Base-by-base conservation (phyloP, 2,113 vertebrate species). In the Thomomys bottae region DNA sequence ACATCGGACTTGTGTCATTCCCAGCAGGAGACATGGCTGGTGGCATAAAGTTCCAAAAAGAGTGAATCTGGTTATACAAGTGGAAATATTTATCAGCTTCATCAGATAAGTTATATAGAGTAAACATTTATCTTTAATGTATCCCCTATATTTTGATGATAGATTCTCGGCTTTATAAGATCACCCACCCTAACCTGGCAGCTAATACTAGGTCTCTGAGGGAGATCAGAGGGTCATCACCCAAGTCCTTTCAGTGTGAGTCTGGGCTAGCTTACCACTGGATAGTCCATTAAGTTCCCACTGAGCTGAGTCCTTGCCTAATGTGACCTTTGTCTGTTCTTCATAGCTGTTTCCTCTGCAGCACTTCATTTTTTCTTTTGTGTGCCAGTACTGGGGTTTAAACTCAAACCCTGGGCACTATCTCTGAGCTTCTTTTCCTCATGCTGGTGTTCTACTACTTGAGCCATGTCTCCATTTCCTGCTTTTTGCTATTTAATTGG, bases 61-160 rank as follows among this genome's bases (percentile, higher is more conserved):
- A 26, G 1, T 68, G 49, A 67, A 40, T 63, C 30, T 64, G n/a
- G 42, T 83, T 63, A 66, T 14, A 70, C 8, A 76, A 54, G 2
- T 57, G 71, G 54, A 92, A 93, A 86, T 72, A 54, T 30, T 71
- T 77, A 91, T 89, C 34, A 87, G 78, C 79, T 40, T 77, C 21
- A 72, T 36, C 49, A 71, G 30, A 38, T 42, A 61, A 70, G 34
- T 76, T 42, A 86, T 71, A 49, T 70, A 94, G 72, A 84, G 57
- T 91, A 93, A 72, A 87, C 3, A 72, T 63, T 77, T 59, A 63
- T 61, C 54, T 61, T 67, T 77, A 92, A 86, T 7, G 32, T 11
- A 81, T 2, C 42, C 42, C 59, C n/a, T 72, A 32, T 57, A 38
- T 78, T 75, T 81, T 87, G 71, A 84, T 66, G 59, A 71, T 5